Evolutionary conservation across 1,140 invertebrate genomes (phyloP), one percentile per base, ranked within the genome.

Genomic region (Myzus persicae): DNA sequence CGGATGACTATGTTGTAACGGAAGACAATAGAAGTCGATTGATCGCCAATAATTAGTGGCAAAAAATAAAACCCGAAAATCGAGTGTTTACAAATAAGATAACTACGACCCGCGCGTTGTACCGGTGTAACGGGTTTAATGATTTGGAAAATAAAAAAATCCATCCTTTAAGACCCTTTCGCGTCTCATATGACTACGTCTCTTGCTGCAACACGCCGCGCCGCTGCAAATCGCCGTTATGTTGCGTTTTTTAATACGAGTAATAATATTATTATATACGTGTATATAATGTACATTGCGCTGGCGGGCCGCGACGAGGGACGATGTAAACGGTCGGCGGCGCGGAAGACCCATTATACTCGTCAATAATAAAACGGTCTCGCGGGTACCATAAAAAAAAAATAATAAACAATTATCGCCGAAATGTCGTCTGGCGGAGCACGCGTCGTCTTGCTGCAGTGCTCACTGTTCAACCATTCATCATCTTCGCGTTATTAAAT

Each of bases 121-220:
- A 14, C 11, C 88, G 88, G 8, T 89, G 40, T 46, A 84, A 85
- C 42, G 91, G 91, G 81, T 93, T 93, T 36, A 91, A 91, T 76
- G 59, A 81, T 36, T 82, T 51, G 91, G 67, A 76, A 31, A 54
- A 92, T 84, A 92, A 44, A 46, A 89, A 51, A 31, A 18, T 0
- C 59, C 31, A 76, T 76, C 31, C 36, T 14, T n/a, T n/a, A 76
- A 76, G 59, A 76, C 59, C 59, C n/a, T 76, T 76, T 14, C 14
- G 59, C 59, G 31, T 76, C 59, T 76, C 59, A 36, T n/a, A 76
- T 76, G 59, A n/a, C 59, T n/a, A 76, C n/a, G n/a, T 76, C 59
- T 76, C 59, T n/a, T n/a, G n/a, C n/a, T 4, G 26, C 42, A 44
- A n/a, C n/a, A n/a, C n/a, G n/a, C n/a, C n/a, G n/a, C n/a, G n/a